phyloP scores from a whole-genome alignment of 2,797 vertebrate genomes.

The Cossypha polioptera region DNA sequence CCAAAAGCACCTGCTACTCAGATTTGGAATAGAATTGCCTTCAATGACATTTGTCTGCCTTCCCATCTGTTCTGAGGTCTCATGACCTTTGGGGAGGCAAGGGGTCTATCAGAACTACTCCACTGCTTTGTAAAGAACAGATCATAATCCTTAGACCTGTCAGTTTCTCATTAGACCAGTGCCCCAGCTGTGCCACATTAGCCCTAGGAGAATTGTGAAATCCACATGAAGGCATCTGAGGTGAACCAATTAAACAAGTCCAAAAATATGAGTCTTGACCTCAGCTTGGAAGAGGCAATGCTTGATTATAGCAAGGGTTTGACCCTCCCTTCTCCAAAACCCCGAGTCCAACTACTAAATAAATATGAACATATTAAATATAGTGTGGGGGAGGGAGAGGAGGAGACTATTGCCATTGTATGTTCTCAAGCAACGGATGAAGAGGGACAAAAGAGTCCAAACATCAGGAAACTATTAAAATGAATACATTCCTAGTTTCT shows the following conservation, averaged over 20 bases:
- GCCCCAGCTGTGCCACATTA: background rate
- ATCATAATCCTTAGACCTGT: background rate
- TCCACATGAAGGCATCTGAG: background rate
- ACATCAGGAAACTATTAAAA: slow-evolving; percentile 65
- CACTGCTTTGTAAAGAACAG: background rate
- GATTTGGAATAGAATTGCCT: background rate
- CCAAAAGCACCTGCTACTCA: background rate
- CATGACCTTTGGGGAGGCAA: background rate
- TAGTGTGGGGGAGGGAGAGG: background rate
- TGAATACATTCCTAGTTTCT: slow-evolving; percentile 57
- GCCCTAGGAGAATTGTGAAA: background rate
- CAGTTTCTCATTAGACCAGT: background rate
- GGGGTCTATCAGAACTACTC: background rate
- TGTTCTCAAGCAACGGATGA: slow-evolving; percentile 1
- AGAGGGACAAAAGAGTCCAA: slow-evolving; percentile 30
- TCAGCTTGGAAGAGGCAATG: background rate
- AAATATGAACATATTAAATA: background rate
- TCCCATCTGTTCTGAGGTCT: background rate
- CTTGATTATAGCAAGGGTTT: background rate
- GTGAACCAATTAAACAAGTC: background rate
- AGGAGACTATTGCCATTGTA: background rate
- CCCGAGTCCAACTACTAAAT: background rate
- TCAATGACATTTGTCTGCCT: background rate
- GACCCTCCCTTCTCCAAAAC: background rate
- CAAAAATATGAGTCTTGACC: background rate